Conservation (phyloP, 2,797 vertebrate species). For the Sebastes trivittatus region DNA sequence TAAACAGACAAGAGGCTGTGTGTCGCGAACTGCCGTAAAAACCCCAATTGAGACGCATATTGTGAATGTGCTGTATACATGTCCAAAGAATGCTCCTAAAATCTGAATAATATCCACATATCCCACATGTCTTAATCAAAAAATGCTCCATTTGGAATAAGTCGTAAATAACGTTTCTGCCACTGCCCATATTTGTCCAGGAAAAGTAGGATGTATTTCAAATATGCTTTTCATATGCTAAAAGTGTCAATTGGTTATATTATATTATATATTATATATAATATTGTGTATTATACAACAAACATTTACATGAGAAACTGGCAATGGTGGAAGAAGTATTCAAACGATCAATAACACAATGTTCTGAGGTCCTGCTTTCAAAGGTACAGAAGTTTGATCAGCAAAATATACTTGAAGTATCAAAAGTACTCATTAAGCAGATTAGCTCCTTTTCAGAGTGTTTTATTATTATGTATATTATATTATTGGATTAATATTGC, state of each 20-base stretch:
- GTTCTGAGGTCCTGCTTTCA: background rate
- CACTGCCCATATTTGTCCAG: background rate
- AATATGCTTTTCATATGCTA: background rate
- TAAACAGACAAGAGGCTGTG: no score
- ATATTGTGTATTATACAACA: background rate
- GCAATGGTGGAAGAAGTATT: background rate
- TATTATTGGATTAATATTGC: background rate
- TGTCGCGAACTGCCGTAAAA: accelerated
- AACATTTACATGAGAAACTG: background rate
- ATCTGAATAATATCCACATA: accelerated
- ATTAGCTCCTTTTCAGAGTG: background rate
- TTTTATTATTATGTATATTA: background rate
- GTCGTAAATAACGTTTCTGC: background rate
- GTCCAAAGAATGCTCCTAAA: no score
- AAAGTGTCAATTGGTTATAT: background rate
- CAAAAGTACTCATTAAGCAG: background rate
- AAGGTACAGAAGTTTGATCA: background rate
- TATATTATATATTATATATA: background rate
- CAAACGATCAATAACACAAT: background rate
- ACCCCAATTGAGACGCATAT: no score
- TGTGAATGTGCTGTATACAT: no score
- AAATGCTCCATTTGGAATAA: no score
- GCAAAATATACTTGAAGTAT: background rate
- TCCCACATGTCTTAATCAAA: no score
- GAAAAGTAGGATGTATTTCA: background rate